Conservation (phyloP, 2,888 invertebrate species). For the Biston betularia region DNA sequence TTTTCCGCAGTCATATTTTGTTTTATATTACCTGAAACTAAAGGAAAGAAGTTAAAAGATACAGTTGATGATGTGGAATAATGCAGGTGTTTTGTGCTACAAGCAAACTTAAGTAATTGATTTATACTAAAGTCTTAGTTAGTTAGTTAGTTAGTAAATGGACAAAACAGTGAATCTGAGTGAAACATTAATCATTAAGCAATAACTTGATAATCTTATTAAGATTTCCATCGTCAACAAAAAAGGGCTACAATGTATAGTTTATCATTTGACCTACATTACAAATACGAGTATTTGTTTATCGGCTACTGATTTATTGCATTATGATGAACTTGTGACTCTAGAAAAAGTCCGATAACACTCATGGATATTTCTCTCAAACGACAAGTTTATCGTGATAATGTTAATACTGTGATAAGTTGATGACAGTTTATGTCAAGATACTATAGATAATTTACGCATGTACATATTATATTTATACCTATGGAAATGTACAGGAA, state of each 20-base stretch:
- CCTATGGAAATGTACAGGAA: background rate
- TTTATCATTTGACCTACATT: constrained; percentile 16
- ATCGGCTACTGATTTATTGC: constrained; percentile 20
- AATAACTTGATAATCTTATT: too few species aligned
- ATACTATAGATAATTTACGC: constrained; percentile 13
- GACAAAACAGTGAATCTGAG: too few species aligned
- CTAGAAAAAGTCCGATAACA: constrained; percentile 15
- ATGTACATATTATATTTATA: background rate
- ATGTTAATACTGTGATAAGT: constrained; percentile 8
- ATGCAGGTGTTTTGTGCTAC: background rate
- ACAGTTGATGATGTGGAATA: constrained; percentile 49
- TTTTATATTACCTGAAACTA: constrained; percentile 66
- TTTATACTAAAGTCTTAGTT: too few species aligned
- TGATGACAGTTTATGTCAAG: constrained; percentile 8
- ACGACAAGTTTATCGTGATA: constrained; percentile 14
- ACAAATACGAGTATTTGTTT: background rate
- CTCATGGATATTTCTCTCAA: background rate
- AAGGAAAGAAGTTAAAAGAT: constrained; percentile 63
- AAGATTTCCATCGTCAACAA: too few species aligned
- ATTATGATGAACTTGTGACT: constrained; percentile 25
- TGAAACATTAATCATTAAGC: too few species aligned
- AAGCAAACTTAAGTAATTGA: background rate
- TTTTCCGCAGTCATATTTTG: constrained; percentile 59
- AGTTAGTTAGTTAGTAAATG: too few species aligned
- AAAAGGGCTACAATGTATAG: too few species aligned